Base-by-base conservation (phyloP, 2,888 invertebrate species). In the Eubasilissa splendida region DNA sequence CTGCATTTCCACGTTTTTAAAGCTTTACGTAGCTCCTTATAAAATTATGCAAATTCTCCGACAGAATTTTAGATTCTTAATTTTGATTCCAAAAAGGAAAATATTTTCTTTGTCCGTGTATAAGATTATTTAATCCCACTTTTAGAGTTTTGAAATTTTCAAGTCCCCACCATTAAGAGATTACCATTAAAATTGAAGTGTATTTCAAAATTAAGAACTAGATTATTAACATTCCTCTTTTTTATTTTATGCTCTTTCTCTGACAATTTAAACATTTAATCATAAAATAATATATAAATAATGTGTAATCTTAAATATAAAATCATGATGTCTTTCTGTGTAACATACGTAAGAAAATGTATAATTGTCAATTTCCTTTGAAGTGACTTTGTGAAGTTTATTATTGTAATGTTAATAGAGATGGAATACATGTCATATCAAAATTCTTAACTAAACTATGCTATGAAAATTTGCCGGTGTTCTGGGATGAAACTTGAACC, bases 161-260 rank as follows among this genome's bases (percentile, higher is more conserved):
- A 54, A 14, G 56, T 22, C 11, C 22, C 31, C 9, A 12, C 71
- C 71, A 71, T 71, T 71, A 71, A 71, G 71, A 53, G 53, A 71
- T 71, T 31, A 71, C 53, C 53, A 31, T 71, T 71, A 71, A 71
- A 54, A 71, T 71, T 14, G 71, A 71, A 53, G 71, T 71, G 11
- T 53, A 33, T 71, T 42, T 4, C 53, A 53, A 71, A 68, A 54
- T 68, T 10, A 71, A 53, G 12, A 33, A 71, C 12, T 22, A 22
- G 12, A 71, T 71, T 54, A 22, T 71, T 71, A 71, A 50, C 68
- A 33, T 14, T 68, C 50, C n/a, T 68, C 50, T 5, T 52, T 50
- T 68, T n/a, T 68, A 52, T 68, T 68, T 12, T 10, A 33, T 31
- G 63, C 33, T 42, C 42, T 42, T 42, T 42, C 7, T 11, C 8